Evolutionary conservation across 2,888 invertebrate genomes (phyloP).

Genomic region (Artemia sp.): DNA sequence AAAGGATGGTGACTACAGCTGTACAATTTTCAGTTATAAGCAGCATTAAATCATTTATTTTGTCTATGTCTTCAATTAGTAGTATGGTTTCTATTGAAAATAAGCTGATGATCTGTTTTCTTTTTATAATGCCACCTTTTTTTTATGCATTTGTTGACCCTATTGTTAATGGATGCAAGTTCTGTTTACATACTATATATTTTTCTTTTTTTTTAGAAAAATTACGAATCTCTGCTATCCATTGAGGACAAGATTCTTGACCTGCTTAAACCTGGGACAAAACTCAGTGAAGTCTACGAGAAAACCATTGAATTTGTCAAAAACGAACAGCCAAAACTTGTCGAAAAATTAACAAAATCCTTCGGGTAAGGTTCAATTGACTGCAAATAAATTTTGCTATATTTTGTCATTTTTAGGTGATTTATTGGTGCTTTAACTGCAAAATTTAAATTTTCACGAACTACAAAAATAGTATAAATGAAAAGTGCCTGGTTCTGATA

Average conservation of each 20-base stretch:
- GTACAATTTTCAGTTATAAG: too few relatives aligned
- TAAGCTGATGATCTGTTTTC: too few relatives aligned
- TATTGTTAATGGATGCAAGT: neutral
- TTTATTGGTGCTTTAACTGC: too few relatives aligned
- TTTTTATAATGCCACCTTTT: neutral
- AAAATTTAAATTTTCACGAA: too few relatives aligned
- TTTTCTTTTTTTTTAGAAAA: constrained; percentile 44
- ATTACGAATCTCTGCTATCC: constrained; percentile 76
- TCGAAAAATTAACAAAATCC: constrained; percentile 79
- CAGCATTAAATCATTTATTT: too few relatives aligned
- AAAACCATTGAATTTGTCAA: constrained; percentile 61
- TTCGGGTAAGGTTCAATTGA: constrained; percentile 46
- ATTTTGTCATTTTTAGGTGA: too few relatives aligned
- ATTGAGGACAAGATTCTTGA: constrained; percentile 80
- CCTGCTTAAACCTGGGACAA: constrained; percentile 58
- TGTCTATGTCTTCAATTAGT: too few relatives aligned
- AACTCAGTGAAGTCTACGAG: constrained; percentile 72
- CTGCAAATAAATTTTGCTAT: too few relatives aligned
- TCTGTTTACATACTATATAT: neutral
- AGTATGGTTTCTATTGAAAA: too few relatives aligned
- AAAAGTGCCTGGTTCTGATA: too few relatives aligned
- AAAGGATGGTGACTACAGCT: too few relatives aligned
- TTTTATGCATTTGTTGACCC: neutral
- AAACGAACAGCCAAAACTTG: constrained; percentile 62
- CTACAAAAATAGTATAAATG: too few relatives aligned